These are phyloP conservation scores for Acinonyx jubatus DNA, from an alignment of 2,113 vertebrate genomes.

Conservation along the genomic window DNA sequence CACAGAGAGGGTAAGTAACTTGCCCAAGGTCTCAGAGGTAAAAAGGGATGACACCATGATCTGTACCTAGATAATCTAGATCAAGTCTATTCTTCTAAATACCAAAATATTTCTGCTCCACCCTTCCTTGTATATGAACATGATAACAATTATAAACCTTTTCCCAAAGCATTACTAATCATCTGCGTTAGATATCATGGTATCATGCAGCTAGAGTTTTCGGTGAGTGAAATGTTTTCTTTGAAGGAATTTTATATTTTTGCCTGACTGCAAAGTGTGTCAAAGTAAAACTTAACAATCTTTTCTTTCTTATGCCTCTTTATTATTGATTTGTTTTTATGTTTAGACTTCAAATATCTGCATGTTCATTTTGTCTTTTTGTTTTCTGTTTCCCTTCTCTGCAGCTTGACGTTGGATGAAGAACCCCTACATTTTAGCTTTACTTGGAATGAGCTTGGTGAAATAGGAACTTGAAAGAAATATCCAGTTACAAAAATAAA, in stretches of 20 bases:
- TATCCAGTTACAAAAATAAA: background rate
- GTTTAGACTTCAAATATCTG: background rate
- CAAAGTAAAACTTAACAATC: background rate
- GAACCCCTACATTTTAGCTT: background rate
- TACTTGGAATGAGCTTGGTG: background rate
- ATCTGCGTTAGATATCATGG: background rate
- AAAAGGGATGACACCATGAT: background rate
- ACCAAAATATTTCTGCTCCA: background rate
- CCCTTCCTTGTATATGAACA: background rate
- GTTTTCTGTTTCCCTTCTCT: background rate
- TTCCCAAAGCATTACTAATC: background rate
- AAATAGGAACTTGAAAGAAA: background rate
- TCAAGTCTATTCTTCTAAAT: background rate
- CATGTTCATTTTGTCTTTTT: background rate
- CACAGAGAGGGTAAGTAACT: background rate
- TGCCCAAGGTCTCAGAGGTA: background rate
- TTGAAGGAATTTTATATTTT: constrained; percentile 8
- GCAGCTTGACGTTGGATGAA: background rate
- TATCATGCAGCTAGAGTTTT: background rate
- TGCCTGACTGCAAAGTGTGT: background rate
- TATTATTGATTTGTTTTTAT: background rate
- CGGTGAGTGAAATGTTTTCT: background rate
- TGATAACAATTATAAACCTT: background rate
- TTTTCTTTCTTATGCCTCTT: background rate
- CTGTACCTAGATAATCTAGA: background rate